A percentile compares a stretch with the other conserved stretches of the same genome.
These are phyloP conservation scores for Synchiropus splendidus DNA, from an alignment of 2,113 vertebrate species.

Conservation along the genomic window DNA sequence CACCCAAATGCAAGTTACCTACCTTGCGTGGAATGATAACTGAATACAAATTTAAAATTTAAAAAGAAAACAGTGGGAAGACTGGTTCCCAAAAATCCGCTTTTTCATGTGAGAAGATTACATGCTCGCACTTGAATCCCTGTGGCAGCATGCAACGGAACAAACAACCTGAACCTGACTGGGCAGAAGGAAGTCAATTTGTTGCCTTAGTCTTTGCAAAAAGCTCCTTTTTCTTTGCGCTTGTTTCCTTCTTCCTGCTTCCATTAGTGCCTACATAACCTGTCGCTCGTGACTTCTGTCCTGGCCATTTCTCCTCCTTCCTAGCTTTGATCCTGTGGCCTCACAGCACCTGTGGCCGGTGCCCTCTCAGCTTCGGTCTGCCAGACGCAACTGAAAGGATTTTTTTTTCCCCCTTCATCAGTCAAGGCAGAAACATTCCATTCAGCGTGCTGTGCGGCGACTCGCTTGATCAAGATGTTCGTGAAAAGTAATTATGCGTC, in stretches of 20 bases:
- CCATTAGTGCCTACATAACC: slow-evolving; percentile 18
- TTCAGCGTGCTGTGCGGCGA: slow-evolving; percentile 1
- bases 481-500: no score
- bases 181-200: background rate
- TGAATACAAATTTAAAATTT: no score
- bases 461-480: slow-evolving; percentile 5
- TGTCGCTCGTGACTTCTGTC: slow-evolving; percentile 18
- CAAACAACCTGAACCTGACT: no score
- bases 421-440: slow-evolving; percentile 14
- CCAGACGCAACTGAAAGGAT: slow-evolving; percentile 26
- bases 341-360: slow-evolving; percentile 5
- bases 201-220: slow-evolving; percentile 5
- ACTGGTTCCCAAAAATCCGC: no score
- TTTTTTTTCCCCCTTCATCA: slow-evolving; percentile 6
- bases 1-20: no score
- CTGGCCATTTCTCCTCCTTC: slow-evolving; percentile 13
- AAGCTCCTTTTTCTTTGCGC: slow-evolving; percentile 7
- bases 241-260: background rate
- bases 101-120: no score
- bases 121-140: no score
- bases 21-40: no score
- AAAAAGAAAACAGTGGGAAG: no score
- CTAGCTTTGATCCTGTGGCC: slow-evolving; percentile 30
- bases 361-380: slow-evolving; percentile 12
- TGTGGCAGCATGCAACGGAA: no score